These are phyloP conservation scores for Escarpia spicata DNA, from an alignment of 2,888 invertebrate genomes.

Conservation along the genomic window DNA sequence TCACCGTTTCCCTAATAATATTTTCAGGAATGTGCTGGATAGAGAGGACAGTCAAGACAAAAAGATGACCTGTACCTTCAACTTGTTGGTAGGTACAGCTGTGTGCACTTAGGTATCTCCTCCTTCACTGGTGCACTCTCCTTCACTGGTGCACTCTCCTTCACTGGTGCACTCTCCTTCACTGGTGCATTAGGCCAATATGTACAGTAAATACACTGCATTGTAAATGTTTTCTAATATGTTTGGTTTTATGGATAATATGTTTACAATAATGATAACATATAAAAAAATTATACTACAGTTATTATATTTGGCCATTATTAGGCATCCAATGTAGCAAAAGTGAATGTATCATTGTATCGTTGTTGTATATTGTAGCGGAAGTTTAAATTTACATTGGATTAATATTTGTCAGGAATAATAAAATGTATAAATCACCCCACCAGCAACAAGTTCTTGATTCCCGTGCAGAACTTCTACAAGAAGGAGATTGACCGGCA, in stretches of 20 bases:
- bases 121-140: too few relatives aligned
- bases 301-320: background rate
- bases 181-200: too few relatives aligned
- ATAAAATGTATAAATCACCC: background rate
- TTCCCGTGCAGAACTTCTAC: slow-evolving; percentile 82
- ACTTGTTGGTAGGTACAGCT: slow-evolving; percentile 77
- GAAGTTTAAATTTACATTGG: background rate
- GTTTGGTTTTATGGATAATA: background rate
- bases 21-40: slow-evolving; percentile 81
- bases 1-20: background rate
- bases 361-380: background rate
- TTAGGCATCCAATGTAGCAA: background rate
- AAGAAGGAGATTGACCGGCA: slow-evolving; percentile 94
- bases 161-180: too few relatives aligned
- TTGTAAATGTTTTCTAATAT: background rate
- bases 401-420: background rate
- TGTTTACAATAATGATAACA: background rate
- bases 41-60: slow-evolving; percentile 95
- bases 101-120: background rate
- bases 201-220: too few relatives aligned
- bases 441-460: background rate
- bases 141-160: too few relatives aligned
- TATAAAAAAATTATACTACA: background rate
- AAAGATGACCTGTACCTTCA: slow-evolving; percentile 95
- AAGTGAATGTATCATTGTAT: background rate